A percentile compares a stretch with the other conserved stretches of the same genome.
These are phyloP conservation scores for Ellobium chinense DNA, from an alignment of 2,888 invertebrate species.

Conservation along the genomic window DNA sequence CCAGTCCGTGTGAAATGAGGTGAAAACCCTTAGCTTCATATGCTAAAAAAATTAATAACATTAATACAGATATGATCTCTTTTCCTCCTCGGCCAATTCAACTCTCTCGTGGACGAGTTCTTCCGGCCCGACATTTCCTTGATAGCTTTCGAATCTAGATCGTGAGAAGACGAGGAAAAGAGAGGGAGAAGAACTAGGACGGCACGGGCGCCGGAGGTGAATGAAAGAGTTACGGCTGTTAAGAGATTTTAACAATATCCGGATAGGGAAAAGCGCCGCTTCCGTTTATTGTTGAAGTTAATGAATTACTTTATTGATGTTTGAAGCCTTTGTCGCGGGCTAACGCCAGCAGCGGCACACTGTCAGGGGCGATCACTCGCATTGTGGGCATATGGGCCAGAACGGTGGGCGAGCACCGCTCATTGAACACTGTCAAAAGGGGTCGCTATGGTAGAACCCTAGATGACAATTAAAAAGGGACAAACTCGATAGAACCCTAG, in stretches of 20 bases:
- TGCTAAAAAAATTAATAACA: slow-evolving; percentile 14
- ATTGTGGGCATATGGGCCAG: too few relatives aligned
- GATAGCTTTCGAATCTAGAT: slow-evolving; percentile 27
- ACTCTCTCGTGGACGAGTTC: neutral
- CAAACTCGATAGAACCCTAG: too few relatives aligned
- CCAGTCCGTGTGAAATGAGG: slow-evolving; percentile 2
- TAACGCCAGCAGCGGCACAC: too few relatives aligned
- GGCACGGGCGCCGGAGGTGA: neutral
- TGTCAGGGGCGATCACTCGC: too few relatives aligned
- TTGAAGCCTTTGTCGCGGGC: neutral
- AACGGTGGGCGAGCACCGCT: too few relatives aligned
- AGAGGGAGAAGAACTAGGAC: neutral
- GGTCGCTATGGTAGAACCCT: too few relatives aligned
- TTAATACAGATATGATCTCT: slow-evolving; percentile 9
- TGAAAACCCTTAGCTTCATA: slow-evolving; percentile 10
- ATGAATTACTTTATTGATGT: slow-evolving; percentile 29
- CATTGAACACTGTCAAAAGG: too few relatives aligned
- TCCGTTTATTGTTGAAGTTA: slow-evolving; percentile 26
- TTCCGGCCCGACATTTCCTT: slow-evolving; percentile 16
- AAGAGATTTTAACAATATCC: slow-evolving; percentile 23
- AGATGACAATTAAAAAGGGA: too few relatives aligned
- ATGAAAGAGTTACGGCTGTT: slow-evolving; percentile 20
- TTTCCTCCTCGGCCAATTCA: neutral
- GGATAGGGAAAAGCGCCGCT: slow-evolving; percentile 14
- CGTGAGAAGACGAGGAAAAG: neutral